Conservation (phyloP, 2,888 invertebrate genomes). For the Malacosoma neustria region DNA sequence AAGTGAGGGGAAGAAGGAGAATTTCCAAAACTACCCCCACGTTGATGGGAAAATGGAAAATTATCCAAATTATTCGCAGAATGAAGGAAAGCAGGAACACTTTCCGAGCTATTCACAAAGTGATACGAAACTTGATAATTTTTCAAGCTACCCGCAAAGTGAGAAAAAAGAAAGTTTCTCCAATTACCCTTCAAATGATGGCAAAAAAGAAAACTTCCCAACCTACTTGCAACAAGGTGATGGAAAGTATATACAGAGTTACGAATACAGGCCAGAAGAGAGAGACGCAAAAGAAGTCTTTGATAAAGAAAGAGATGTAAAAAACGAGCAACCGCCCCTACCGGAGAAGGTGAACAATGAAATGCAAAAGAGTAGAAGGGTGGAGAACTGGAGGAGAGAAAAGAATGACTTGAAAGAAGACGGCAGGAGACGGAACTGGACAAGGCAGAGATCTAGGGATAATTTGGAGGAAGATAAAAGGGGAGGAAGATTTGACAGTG, state of each 20-base stretch:
- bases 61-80: conserved; percentile 33
- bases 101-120: no score
- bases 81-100: conserved; percentile 38
- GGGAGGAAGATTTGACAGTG: conserved; percentile 36
- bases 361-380: conserved; percentile 37
- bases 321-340: conserved; percentile 13
- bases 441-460: conserved; percentile 46
- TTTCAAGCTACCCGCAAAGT: no score
- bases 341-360: conserved; percentile 51
- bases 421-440: conserved; percentile 46
- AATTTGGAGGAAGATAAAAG: conserved; percentile 42
- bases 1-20: conserved; percentile 39
- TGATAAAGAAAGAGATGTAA: conserved; percentile 11
- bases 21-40: no score
- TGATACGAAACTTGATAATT: no score
- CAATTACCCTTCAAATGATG: no score
- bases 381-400: conserved; percentile 59
- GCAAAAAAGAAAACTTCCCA: conserved; percentile 31
- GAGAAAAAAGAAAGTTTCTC: conserved; percentile 40
- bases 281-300: conserved; percentile 5
- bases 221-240: conserved; percentile 62
- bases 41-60: no score
- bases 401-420: conserved; percentile 40
- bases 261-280: conserved; percentile 33
- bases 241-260: conserved; percentile 53